Conservation (phyloP, 2,888 invertebrate genomes). For the Hypsopygia costalis region DNA sequence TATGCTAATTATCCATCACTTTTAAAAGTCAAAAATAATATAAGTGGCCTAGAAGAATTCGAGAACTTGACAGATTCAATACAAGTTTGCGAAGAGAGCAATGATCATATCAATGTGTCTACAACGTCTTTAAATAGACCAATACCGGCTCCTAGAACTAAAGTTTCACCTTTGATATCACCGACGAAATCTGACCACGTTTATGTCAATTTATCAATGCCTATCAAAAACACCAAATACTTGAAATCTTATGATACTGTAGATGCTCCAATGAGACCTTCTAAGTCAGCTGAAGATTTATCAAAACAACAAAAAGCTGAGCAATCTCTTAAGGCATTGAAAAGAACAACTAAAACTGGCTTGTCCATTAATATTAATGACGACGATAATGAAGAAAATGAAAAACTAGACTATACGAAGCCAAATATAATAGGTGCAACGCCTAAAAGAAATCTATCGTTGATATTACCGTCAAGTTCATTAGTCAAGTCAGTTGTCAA, state of each 20-base stretch:
- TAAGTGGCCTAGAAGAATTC: slow-evolving; percentile 72
- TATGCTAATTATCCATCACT: slow-evolving; percentile 70
- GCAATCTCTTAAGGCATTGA: slow-evolving; percentile 18
- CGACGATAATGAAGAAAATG: slow-evolving; percentile 26
- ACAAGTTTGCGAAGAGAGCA: slow-evolving; percentile 81
- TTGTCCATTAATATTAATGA: slow-evolving; percentile 26
- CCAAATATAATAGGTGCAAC: slow-evolving; percentile 72
- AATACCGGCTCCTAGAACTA: slow-evolving; percentile 81
- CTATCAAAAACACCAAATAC: slow-evolving; percentile 53
- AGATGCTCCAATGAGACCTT: slow-evolving; percentile 57
- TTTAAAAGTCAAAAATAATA: slow-evolving; percentile 50
- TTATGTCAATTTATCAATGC: slow-evolving; percentile 81
- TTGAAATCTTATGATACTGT: slow-evolving; percentile 49
- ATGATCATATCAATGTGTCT: slow-evolving; percentile 43
- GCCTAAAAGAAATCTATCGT: slow-evolving; percentile 54
- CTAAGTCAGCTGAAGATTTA: slow-evolving; percentile 59
- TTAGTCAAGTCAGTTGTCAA: slow-evolving; percentile 65
- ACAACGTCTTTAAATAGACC: slow-evolving; percentile 77
- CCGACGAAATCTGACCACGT: slow-evolving; percentile 76
- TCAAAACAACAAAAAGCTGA: slow-evolving; percentile 31
- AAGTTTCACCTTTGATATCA: slow-evolving; percentile 52
- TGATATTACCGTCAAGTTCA: slow-evolving; percentile 64
- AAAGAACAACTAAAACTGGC: slow-evolving; percentile 13
- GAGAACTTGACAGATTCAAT: slow-evolving; percentile 85
- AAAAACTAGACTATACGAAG: slow-evolving; percentile 37